phyloP scores from a whole-genome alignment of 1,140 invertebrate species.

The Phortica variegata region DNA sequence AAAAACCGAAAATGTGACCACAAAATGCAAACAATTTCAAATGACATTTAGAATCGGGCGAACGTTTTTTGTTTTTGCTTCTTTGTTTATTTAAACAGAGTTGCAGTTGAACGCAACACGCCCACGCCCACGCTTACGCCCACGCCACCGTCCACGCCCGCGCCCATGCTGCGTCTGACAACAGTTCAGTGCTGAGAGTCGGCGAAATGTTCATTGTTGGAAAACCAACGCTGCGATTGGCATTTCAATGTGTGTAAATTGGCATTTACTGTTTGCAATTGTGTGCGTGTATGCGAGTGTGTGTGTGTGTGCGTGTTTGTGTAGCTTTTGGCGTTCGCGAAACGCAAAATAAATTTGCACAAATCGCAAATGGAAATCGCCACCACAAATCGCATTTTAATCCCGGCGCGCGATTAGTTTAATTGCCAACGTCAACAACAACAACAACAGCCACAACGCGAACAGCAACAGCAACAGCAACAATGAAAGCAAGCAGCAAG shows the following conservation, averaged over 20 bases:
- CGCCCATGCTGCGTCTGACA: not conserved
- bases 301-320: too few relatives aligned
- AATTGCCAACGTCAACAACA: slow-evolving; percentile 34
- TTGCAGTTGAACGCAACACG: slow-evolving; percentile 31
- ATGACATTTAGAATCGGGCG: slow-evolving; percentile 23
- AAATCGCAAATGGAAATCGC: slow-evolving; percentile 33
- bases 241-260: too few relatives aligned
- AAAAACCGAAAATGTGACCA: slow-evolving; percentile 6
- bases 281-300: too few relatives aligned
- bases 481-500: not conserved
- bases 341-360: slow-evolving; percentile 12
- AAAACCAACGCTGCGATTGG: too few relatives aligned
- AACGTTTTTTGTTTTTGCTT: not conserved
- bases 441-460: not conserved
- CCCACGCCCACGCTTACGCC: not conserved
- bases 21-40: slow-evolving; percentile 41
- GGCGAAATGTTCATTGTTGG: too few relatives aligned
- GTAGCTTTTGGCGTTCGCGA: too few relatives aligned
- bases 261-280: too few relatives aligned
- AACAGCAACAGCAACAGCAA: not conserved
- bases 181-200: slow-evolving; percentile 13
- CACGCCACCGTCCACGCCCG: not conserved
- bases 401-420: slow-evolving; percentile 56
- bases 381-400: slow-evolving; percentile 55
- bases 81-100: slow-evolving; percentile 42